phyloP scores from a whole-genome alignment of 2,113 vertebrate genomes.

The Dipodomys merriami region DNA sequence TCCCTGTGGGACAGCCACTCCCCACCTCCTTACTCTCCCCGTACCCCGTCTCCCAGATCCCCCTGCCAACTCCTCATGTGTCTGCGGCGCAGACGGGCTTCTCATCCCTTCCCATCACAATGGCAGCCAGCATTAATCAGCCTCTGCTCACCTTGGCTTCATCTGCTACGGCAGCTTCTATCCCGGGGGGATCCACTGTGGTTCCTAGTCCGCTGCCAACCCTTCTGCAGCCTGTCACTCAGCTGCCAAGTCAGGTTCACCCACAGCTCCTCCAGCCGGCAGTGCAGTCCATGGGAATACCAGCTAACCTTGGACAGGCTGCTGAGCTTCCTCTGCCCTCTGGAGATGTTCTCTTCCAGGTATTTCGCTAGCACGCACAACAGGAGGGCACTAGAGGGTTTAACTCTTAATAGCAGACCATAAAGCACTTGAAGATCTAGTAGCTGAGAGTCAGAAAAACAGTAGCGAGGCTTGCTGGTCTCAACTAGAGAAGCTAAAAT shows the following conservation, averaged over 20 bases:
- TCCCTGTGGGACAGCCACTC: constrained; percentile 86
- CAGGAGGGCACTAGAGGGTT: constrained; percentile 58
- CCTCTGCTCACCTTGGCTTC: constrained; percentile 85
- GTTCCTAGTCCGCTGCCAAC: constrained; percentile 87
- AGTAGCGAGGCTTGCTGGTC: constrained; percentile 41
- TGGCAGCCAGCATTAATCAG: constrained; percentile 86
- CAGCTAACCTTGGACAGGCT: constrained; percentile 93
- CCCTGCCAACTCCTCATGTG: constrained; percentile 84
- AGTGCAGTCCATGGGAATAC: constrained; percentile 91
- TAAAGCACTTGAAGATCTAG: constrained; percentile 34
- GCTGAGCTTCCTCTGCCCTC: constrained; percentile 89
- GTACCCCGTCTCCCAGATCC: constrained; percentile 86
- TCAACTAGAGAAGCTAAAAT: constrained; percentile 35
- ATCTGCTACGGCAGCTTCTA: constrained; percentile 80
- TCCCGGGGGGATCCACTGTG: constrained; percentile 83
- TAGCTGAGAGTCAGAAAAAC: constrained; percentile 45
- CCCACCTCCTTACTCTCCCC: constrained; percentile 84
- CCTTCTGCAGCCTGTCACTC: constrained; percentile 87
- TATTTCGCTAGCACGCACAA: constrained; percentile 87
- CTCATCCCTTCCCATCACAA: constrained; percentile 85
- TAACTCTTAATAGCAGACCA: constrained; percentile 26
- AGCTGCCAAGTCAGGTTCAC: constrained; percentile 88
- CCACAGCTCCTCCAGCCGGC: constrained; percentile 88
- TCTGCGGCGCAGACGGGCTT: constrained; percentile 86
- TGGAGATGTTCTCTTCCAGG: constrained; percentile 93